A percentile compares a stretch with the other conserved stretches of the same genome.
Conservation (phyloP, 2,888 invertebrate species). For the Agelastica alni region DNA sequence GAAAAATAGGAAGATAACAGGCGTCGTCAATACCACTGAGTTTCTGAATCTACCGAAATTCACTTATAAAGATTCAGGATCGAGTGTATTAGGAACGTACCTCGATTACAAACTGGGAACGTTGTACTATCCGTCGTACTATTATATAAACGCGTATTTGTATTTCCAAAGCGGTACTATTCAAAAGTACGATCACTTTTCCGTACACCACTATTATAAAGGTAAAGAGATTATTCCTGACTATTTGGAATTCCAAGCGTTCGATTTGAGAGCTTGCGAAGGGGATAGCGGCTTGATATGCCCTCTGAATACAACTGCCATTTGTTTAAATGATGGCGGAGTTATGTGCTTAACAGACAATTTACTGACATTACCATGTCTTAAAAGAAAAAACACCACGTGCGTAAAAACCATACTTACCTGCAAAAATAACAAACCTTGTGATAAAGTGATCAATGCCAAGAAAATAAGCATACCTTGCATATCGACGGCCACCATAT, state of each 20-base stretch:
- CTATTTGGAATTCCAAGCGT: constrained; percentile 13
- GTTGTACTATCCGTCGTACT: constrained; percentile 9
- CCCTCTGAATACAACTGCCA: constrained; percentile 12
- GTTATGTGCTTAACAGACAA: constrained; percentile 23
- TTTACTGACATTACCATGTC: constrained; percentile 8
- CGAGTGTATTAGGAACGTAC: constrained; percentile 11
- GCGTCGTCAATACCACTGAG: neutral
- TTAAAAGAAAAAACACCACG: constrained; percentile 1
- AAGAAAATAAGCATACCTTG: constrained; percentile 14
- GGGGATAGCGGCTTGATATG: constrained; percentile 23
- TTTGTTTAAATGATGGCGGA: constrained; percentile 20
- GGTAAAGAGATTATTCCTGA: constrained; percentile 18
- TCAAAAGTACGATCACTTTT: constrained; percentile 23
- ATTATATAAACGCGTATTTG: constrained; percentile 16
- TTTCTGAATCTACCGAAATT: constrained; percentile 9
- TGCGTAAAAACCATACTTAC: constrained; percentile 12
- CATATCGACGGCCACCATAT: constrained; percentile 13
- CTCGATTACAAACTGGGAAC: constrained; percentile 2
- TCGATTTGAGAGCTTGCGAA: constrained; percentile 10
- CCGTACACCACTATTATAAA: constrained; percentile 17
- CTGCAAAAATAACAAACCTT: constrained; percentile 3
- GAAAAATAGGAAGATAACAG: constrained; percentile 5
- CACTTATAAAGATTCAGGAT: constrained; percentile 9
- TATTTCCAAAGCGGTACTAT: constrained; percentile 2
- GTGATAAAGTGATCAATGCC: neutral